phyloP scores from a whole-genome alignment of 2,888 invertebrate species.

The Dione vanillae region DNA sequence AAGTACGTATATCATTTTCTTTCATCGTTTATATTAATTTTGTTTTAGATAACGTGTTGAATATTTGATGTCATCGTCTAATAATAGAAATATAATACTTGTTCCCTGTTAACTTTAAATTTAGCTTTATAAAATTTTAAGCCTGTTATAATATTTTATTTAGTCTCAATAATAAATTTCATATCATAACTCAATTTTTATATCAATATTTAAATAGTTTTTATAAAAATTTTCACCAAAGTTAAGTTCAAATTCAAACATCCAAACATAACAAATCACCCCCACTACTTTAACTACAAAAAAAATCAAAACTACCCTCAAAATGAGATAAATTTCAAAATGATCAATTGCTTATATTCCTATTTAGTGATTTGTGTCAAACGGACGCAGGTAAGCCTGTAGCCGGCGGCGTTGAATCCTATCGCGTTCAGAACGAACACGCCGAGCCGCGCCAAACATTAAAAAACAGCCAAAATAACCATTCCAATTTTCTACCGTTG shows the following conservation, averaged over 20 bases:
- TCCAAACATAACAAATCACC: not conserved
- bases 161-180: too few relatives aligned
- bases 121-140: too few relatives aligned
- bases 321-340: slow-evolving; percentile 57
- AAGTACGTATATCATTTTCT: not conserved
- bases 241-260: not conserved
- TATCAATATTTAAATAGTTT: too few relatives aligned
- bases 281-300: not conserved
- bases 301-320: not conserved
- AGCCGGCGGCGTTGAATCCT: slow-evolving; percentile 71
- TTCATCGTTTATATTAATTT: not conserved
- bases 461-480: slow-evolving; percentile 85
- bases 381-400: slow-evolving; percentile 55
- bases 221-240: not conserved
- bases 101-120: too few relatives aligned
- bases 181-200: too few relatives aligned
- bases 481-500: slow-evolving; percentile 85
- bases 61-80: too few relatives aligned
- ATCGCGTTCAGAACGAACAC: slow-evolving; percentile 59
- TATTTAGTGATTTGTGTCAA: slow-evolving; percentile 66
- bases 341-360: slow-evolving; percentile 69
- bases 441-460: slow-evolving; percentile 74
- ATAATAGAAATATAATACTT: too few relatives aligned
- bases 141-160: too few relatives aligned
- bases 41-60: too few relatives aligned